Evolutionary conservation across 2,113 vertebrate species (phyloP).

Genomic region (Eurypyga helias): DNA sequence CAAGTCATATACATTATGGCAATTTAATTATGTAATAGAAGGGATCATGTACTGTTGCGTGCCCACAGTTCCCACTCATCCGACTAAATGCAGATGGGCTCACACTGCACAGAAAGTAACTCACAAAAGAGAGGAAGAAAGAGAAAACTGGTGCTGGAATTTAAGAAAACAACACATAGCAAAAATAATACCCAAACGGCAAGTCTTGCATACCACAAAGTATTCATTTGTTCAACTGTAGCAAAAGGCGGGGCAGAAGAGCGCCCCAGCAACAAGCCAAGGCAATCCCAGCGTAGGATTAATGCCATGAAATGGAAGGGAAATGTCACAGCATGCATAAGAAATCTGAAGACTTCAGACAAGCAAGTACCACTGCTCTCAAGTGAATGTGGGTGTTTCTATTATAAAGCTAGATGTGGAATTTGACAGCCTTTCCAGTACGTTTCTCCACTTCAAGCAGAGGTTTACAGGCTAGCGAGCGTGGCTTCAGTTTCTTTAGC

Average conservation of each 20-base stretch:
- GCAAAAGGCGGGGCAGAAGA: neutral
- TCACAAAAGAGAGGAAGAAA: neutral
- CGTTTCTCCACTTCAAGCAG: neutral
- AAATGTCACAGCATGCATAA: slow-evolving; percentile 66
- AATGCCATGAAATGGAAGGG: slow-evolving; percentile 29
- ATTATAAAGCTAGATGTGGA: slow-evolving; percentile 2
- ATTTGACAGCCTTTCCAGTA: neutral
- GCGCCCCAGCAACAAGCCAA: slow-evolving; percentile 48
- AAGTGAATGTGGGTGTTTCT: slow-evolving; percentile 8
- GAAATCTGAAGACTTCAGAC: slow-evolving; percentile 35
- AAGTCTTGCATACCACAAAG: neutral
- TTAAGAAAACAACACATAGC: neutral
- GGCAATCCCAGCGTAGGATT: slow-evolving; percentile 29
- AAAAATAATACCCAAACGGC: neutral
- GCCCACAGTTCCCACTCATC: slow-evolving; percentile 44
- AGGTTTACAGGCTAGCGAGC: neutral
- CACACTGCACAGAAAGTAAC: neutral
- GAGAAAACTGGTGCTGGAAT: neutral
- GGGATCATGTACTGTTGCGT: slow-evolving; percentile 15
- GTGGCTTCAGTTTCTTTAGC: neutral
- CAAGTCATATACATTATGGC: slow-evolving; percentile 32
- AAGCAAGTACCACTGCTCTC: neutral
- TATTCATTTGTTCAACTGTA: neutral
- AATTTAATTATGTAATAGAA: slow-evolving; percentile 64
- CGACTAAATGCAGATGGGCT: neutral